Evolutionary conservation across 2,888 invertebrate genomes (phyloP), one percentile per base, ranked within the genome.

Genomic region (Ennomos quercinarius): DNA sequence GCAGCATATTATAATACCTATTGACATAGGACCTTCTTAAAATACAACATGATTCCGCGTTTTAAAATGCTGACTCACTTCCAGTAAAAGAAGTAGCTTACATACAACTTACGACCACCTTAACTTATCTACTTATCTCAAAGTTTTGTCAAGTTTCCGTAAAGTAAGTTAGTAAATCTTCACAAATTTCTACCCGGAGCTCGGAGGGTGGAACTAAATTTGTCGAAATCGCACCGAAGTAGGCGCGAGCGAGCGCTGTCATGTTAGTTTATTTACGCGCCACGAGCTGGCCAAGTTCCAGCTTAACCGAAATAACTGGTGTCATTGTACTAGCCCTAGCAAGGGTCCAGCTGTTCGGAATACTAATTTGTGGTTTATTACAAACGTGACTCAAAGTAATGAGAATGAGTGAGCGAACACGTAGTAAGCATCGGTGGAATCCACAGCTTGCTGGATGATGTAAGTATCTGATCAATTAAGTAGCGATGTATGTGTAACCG

Each of bases 261-360:
- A 77, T 84, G 77, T 77, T 77, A 79, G 86, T 89, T 90, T 90
- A 90, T 91, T 90, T 89, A 88, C 84, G 82, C 81, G 78, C 81
- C 76, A 80, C 78, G 78, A 72, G 80, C 84, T 92, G 91, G 91
- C 91, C 73, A 68, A 71, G 74, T 80, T 91, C 91, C 91, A 91
- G 86, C 74, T 72, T 73, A 80, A 88, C 91, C 79, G 84, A 91
- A 92, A 92, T 91, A 91, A 88, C 87, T 78, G 88, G 88, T 87
- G 91, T 92, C 91, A 90, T 91, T 91, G 91, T 90, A 91, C 91
- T 85, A 87, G 81, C 76, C 75, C 77, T 75, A 76, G 78, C 74
- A 73, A 72, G 77, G 72, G 66, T 66, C 64, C 67, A 71, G 61
- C 63, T 61, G 70, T 57, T 50, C 57, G 62, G 64, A 66, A 71